Conservation (phyloP, 2,888 invertebrate genomes). For the Agrochola circellaris region DNA sequence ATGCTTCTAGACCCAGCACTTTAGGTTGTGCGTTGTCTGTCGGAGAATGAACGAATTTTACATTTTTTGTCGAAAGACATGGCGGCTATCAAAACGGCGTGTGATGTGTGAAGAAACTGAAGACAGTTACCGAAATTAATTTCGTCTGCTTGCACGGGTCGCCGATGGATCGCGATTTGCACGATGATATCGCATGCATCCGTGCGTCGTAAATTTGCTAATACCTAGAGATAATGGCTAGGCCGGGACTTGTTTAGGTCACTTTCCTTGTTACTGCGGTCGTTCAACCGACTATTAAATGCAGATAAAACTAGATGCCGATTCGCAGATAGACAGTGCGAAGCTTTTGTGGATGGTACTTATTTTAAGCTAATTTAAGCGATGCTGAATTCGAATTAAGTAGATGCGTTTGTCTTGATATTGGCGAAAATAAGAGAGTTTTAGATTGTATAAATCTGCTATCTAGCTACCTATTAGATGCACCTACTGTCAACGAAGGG, state of each 20-base stretch:
- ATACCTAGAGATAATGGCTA: constrained; percentile 83
- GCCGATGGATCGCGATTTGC: constrained; percentile 18
- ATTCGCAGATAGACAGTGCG: constrained; percentile 8
- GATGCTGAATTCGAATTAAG: not conserved
- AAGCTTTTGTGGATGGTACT: constrained; percentile 22
- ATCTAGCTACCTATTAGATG: not conserved
- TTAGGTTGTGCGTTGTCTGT: too few species aligned
- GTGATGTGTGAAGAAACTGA: constrained; percentile 8
- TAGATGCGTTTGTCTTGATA: not conserved
- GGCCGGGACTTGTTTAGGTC: constrained; percentile 72
- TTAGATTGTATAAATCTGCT: not conserved
- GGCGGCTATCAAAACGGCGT: not conserved
- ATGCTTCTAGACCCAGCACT: not conserved
- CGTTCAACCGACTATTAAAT: constrained; percentile 76
- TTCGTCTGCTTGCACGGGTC: constrained; percentile 12
- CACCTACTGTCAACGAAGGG: too few species aligned
- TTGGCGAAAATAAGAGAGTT: not conserved
- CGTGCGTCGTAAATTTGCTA: constrained; percentile 81
- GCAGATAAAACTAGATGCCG: constrained; percentile 40
- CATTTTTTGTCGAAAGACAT: not conserved
- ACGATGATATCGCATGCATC: constrained; percentile 67
- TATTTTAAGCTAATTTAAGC: not conserved
- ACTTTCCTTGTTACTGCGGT: constrained; percentile 79
- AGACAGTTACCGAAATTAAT: constrained; percentile 28
- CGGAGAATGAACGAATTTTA: not conserved